A percentile compares a stretch with the other conserved stretches of the same genome.
Evolutionary conservation across 2,113 vertebrate genomes (phyloP).

Genomic region (Amphiprion ocellaris): DNA sequence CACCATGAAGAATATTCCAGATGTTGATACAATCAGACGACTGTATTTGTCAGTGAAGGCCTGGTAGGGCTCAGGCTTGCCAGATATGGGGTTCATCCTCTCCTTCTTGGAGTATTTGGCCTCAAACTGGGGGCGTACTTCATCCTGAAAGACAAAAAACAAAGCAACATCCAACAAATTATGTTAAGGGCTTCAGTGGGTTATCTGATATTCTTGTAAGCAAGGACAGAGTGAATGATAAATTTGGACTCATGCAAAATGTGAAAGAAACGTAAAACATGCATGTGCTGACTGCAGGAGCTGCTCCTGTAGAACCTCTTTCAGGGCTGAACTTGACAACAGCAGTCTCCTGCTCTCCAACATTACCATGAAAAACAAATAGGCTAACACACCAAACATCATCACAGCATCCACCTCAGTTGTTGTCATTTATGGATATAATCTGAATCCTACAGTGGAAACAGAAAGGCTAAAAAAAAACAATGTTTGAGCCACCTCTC

Average conservation of each 20-base stretch:
- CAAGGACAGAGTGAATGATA: background rate
- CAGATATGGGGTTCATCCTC: slow-evolving; percentile 93
- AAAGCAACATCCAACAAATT: background rate
- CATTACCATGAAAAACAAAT: no score
- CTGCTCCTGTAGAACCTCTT: no score
- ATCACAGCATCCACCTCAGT: no score
- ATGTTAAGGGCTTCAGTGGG: background rate
- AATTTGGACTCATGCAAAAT: background rate
- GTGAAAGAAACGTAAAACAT: no score
- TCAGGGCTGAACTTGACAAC: no score
- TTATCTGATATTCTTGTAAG: background rate
- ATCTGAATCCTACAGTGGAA: no score
- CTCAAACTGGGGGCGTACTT: slow-evolving; percentile 97
- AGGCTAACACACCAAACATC: no score
- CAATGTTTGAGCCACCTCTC: no score
- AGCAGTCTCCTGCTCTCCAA: no score
- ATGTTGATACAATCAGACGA: slow-evolving; percentile 92
- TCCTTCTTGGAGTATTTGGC: slow-evolving; percentile 96
- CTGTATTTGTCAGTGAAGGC: slow-evolving; percentile 96
- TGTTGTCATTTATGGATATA: no score
- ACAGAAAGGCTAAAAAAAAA: no score
- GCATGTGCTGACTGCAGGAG: no score
- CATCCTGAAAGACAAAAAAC: slow-evolving; percentile 84
- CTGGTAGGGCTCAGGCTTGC: slow-evolving; percentile 95
- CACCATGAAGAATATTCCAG: slow-evolving; percentile 98